Percentiles rank a stretch among this genome's conserved stretches.
Conservation (phyloP, 2,113 vertebrate species). For the Syrmaticus mikado region DNA sequence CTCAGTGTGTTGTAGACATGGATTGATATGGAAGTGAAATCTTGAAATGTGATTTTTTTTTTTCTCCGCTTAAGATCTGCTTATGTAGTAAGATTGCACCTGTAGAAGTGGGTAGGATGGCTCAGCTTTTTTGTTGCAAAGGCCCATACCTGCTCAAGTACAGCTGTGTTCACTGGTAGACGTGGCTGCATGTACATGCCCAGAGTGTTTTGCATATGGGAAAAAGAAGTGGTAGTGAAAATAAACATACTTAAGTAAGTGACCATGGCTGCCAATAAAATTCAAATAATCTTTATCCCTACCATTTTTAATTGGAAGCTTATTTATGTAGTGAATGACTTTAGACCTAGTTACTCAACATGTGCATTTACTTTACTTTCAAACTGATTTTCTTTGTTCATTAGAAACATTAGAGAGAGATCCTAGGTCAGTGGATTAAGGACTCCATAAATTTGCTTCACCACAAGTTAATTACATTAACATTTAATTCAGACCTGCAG, state of each 20-base stretch:
- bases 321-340: background rate
- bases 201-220: background rate
- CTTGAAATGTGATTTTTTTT: fast-evolving
- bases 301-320: background rate
- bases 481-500: background rate
- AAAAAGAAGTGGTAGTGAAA: background rate
- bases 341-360: background rate
- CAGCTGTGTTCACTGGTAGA: background rate
- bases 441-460: background rate
- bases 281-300: background rate
- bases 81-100: background rate
- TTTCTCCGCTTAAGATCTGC: background rate
- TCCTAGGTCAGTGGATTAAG: background rate
- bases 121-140: background rate
- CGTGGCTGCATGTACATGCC: background rate
- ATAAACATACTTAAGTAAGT: background rate
- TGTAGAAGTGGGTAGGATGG: background rate
- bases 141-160: background rate
- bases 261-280: background rate
- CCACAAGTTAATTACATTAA: background rate
- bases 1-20: background rate
- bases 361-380: background rate
- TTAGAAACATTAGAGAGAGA: background rate
- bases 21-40: background rate
- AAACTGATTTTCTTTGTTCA: background rate